Evolutionary conservation across 2,113 vertebrate species (phyloP).

Genomic region (Coregonus clupeaformis): DNA sequence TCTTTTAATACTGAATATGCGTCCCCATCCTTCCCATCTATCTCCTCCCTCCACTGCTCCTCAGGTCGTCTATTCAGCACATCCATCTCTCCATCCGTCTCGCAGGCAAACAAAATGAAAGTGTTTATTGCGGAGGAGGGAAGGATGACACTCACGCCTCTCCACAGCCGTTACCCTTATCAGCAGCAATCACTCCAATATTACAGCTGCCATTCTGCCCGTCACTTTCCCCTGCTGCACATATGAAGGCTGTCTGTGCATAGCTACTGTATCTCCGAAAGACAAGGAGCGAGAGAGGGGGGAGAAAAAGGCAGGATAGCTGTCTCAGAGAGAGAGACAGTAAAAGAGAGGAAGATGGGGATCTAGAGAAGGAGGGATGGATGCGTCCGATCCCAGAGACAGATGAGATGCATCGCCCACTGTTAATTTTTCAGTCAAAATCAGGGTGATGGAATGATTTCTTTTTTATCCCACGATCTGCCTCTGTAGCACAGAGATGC

Average conservation of each 20-base stretch:
- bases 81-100: slow-evolving; percentile 70
- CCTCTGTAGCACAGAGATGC: slow-evolving; percentile 20
- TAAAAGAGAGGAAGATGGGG: slow-evolving; percentile 10
- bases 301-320: slow-evolving; percentile 63
- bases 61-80: slow-evolving; percentile 65
- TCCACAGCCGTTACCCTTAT: slow-evolving; percentile 74
- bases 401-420: background rate
- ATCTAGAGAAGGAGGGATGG: background rate
- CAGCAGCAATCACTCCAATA: slow-evolving; percentile 72
- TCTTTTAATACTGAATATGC: slow-evolving; percentile 74
- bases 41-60: slow-evolving; percentile 48
- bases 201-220: slow-evolving; percentile 74
- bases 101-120: slow-evolving; percentile 72
- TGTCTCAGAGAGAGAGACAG: slow-evolving; percentile 47
- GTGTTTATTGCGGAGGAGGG: slow-evolving; percentile 69
- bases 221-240: slow-evolving; percentile 56
- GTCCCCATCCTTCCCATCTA: slow-evolving; percentile 63
- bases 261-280: slow-evolving; percentile 29
- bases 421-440: slow-evolving; percentile 51
- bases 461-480: slow-evolving; percentile 45
- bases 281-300: too few species aligned
- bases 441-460: slow-evolving; percentile 12
- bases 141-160: slow-evolving; percentile 63
- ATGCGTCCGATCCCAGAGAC: background rate
- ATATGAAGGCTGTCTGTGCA: slow-evolving; percentile 70